These are phyloP conservation scores for Campopleginae sp. DNA, from an alignment of 2,888 invertebrate species.

Conservation along the genomic window DNA sequence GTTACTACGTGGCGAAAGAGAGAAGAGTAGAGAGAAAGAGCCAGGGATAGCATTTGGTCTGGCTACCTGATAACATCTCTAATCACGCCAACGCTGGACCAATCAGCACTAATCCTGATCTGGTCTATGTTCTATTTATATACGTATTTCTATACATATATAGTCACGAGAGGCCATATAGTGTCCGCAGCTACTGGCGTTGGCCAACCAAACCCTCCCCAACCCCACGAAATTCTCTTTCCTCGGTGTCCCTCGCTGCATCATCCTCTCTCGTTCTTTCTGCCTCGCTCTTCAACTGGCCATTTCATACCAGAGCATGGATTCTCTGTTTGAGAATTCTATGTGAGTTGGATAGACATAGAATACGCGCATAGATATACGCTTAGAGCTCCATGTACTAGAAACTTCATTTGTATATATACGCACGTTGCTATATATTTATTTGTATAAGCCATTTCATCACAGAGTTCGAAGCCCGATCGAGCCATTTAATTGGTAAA, in stretches of 20 bases:
- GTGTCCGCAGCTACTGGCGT: constrained; percentile 70
- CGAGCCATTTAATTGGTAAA: neutral
- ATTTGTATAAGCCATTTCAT: constrained; percentile 3
- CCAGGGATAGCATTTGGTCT: constrained; percentile 71
- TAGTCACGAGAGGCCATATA: constrained; percentile 58
- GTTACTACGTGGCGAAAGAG: constrained; percentile 69
- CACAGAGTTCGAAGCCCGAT: neutral
- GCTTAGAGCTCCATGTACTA: constrained; percentile 45
- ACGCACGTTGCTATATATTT: neutral
- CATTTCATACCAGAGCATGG: constrained; percentile 70
- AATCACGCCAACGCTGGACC: constrained; percentile 84
- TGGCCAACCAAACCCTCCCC: constrained; percentile 78
- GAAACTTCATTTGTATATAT: neutral
- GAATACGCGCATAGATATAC: constrained; percentile 55
- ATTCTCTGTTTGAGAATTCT: constrained; percentile 57
- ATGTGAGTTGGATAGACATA: constrained; percentile 35
- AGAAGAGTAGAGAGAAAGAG: constrained; percentile 57
- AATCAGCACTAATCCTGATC: constrained; percentile 83
- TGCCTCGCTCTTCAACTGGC: constrained; percentile 71
- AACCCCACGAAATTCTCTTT: constrained; percentile 68
- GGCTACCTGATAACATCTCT: constrained; percentile 83
- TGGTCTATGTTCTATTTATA: constrained; percentile 68
- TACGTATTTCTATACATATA: constrained; percentile 1
- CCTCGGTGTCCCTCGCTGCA: constrained; percentile 51
- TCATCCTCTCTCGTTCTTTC: constrained; percentile 43